Conservation (phyloP, 2,797 vertebrate genomes). For the Sternarchorhynchus goeldii region DNA sequence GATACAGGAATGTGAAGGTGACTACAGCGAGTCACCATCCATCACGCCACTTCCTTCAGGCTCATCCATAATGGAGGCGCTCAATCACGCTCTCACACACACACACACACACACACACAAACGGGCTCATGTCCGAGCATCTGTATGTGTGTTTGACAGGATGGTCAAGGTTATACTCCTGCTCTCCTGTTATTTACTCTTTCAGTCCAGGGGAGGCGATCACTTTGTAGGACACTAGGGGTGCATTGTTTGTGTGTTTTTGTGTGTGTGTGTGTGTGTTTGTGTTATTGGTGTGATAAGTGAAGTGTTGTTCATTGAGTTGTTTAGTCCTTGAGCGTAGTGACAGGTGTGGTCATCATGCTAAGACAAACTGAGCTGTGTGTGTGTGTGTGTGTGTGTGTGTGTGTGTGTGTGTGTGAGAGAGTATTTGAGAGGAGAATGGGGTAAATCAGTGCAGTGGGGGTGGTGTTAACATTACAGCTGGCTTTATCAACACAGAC, state of each 20-base stretch:
- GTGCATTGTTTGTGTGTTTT: constrained; percentile 64
- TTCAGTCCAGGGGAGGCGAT: constrained; percentile 73
- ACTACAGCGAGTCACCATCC: constrained; percentile 92
- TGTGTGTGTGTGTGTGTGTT: constrained; percentile 74
- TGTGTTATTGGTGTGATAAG: constrained; percentile 86
- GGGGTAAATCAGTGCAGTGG: constrained; percentile 73
- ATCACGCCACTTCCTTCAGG: constrained; percentile 98
- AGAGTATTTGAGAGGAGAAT: constrained; percentile 42
- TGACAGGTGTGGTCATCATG: constrained; percentile 75
- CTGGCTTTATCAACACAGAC: constrained; percentile 80
- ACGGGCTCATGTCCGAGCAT: constrained; percentile 7
- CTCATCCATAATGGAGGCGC: constrained; percentile 99
- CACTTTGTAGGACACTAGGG: constrained; percentile 66
- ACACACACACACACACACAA: constrained; percentile 45
- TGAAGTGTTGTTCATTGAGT: constrained; percentile 53
- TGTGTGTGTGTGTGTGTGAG: neutral
- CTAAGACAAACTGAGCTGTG: constrained; percentile 62
- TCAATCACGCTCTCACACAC: constrained; percentile 92
- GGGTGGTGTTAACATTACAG: constrained; percentile 81
- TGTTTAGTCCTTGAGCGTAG: constrained; percentile 75
- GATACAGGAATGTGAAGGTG: constrained; percentile 97
- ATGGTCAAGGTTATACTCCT: constrained; percentile 93
- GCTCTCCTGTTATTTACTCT: constrained; percentile 90
- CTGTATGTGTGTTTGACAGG: constrained; percentile 57
- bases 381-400: neutral